These are phyloP conservation scores for Myiagra hebetior DNA, from an alignment of 2,113 vertebrate genomes.

Conservation along the genomic window DNA sequence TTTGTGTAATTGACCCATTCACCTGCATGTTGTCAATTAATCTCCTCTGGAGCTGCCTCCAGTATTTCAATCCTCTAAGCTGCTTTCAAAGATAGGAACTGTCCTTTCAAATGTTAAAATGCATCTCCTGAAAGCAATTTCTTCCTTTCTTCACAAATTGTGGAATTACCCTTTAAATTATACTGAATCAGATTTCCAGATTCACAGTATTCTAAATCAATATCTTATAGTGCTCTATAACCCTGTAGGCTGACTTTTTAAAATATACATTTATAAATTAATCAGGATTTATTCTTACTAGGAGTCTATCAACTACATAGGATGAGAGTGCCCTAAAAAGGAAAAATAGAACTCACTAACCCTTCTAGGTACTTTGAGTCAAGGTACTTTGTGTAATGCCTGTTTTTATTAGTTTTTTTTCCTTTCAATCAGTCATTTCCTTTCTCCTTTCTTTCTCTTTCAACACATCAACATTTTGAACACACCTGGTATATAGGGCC, in stretches of 20 bases:
- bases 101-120: neutral
- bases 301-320: neutral
- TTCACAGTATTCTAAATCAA: neutral
- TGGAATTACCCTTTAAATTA: neutral
- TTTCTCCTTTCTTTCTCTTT: neutral
- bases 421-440: neutral
- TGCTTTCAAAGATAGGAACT: neutral
- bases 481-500: neutral
- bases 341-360: neutral
- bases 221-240: neutral
- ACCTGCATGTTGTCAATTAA: neutral
- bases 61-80: neutral
- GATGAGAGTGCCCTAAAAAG: neutral
- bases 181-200: neutral
- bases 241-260: neutral
- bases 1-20: neutral
- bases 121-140: neutral
- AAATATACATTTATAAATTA: neutral
- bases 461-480: neutral
- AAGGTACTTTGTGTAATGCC: neutral
- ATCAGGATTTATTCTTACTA: neutral
- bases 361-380: neutral
- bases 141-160: neutral
- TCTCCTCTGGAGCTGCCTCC: neutral
- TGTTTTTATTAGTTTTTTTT: neutral